Evolutionary conservation across 64 coral and sea anemone genomes (phyloP).

Genomic region (Porites lutea): DNA sequence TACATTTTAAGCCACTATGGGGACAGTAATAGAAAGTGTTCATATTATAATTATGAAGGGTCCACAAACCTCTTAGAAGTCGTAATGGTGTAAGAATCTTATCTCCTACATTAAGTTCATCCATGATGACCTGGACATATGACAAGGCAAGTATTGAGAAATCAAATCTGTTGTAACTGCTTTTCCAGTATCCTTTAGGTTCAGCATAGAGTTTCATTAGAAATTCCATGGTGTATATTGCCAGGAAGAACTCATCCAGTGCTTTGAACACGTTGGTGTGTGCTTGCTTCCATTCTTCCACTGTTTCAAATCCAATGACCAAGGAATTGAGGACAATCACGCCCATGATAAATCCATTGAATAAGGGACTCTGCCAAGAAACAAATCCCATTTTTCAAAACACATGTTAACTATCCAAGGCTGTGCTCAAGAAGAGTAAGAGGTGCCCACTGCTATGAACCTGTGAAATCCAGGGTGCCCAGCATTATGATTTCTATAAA

Average conservation of each 20-base stretch:
- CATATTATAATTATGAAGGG: no score
- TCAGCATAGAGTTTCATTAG: constrained; percentile 94
- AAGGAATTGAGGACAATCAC: constrained; percentile 91
- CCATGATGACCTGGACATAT: constrained; percentile 93
- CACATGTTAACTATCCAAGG: background rate
- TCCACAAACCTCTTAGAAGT: constrained; percentile 80
- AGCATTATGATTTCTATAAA: no score
- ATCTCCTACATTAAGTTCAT: constrained; percentile 94
- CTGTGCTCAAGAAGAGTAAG: no score
- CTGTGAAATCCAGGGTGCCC: no score
- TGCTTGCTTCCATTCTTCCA: constrained; percentile 60
- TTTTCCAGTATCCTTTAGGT: constrained; percentile 92
- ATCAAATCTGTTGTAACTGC: constrained; percentile 98
- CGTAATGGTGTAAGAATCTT: constrained; percentile 92
- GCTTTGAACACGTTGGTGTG: constrained; percentile 75
- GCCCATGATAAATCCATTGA: constrained; percentile 94
- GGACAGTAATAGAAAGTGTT: no score
- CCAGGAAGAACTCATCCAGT: constrained; percentile 89
- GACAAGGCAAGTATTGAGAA: constrained; percentile 89
- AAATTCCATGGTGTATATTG: constrained; percentile 99
- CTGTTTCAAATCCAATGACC: constrained; percentile 95
- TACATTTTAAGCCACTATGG: no score
- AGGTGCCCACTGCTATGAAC: no score
- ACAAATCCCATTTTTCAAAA: background rate
- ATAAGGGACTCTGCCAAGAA: constrained; percentile 72